phyloP scores from a whole-genome alignment of 2,888 invertebrate species.

The Diachrysia chrysitis region DNA sequence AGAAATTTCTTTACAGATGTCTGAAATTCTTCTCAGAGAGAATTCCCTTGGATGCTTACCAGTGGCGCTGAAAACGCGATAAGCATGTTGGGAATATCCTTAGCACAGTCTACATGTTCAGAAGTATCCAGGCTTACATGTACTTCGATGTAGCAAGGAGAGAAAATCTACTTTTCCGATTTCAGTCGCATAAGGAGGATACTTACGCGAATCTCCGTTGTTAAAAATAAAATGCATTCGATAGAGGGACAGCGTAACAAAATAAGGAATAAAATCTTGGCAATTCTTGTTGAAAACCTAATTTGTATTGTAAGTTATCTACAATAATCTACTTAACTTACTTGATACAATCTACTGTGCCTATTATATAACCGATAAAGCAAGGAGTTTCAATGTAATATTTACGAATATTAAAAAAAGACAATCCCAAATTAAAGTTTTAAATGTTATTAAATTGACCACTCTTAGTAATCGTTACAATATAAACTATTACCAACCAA shows the following conservation, averaged over 20 bases:
- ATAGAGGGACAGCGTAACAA: background rate
- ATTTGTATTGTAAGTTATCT: background rate
- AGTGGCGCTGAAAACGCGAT: conserved; percentile 44
- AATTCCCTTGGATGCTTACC: conserved; percentile 42
- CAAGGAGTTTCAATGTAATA: too few relatives aligned
- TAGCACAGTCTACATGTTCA: conserved; percentile 34
- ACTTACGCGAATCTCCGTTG: conserved; percentile 61
- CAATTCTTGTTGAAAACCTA: background rate
- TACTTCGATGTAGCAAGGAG: conserved; percentile 55
- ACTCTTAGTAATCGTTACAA: too few relatives aligned
- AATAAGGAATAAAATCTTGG: background rate
- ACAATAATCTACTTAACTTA: too few relatives aligned
- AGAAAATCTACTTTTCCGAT: conserved; percentile 64
- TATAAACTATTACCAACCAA: background rate
- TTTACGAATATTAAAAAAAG: too few relatives aligned
- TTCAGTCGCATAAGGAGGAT: conserved; percentile 16
- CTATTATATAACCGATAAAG: too few relatives aligned
- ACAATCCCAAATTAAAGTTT: too few relatives aligned
- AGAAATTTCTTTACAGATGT: conserved; percentile 35
- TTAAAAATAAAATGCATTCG: conserved; percentile 51
- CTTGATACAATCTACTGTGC: too few relatives aligned
- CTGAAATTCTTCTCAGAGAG: conserved; percentile 42
- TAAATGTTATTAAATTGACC: too few relatives aligned
- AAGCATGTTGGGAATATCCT: conserved; percentile 45
- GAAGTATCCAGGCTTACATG: conserved; percentile 53